Percentiles rank a stretch among this genome's conserved stretches.
Conservation (phyloP, 2,888 invertebrate genomes). For the Amphipoea oculea region DNA sequence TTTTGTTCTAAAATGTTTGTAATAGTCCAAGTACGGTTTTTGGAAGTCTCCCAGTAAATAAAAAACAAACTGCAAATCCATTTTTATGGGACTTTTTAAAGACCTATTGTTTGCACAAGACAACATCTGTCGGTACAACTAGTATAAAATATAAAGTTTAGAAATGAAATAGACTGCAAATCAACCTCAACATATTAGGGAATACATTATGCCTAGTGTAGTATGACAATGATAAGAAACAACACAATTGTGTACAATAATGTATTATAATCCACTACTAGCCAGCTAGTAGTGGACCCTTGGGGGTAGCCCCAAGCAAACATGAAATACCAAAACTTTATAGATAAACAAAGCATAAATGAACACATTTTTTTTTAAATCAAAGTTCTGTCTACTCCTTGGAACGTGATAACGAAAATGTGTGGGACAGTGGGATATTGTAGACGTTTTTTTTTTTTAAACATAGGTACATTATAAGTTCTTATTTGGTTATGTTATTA, state of each 20-base stretch:
- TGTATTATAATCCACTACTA: not conserved
- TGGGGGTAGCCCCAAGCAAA: not conserved
- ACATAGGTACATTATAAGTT: too few species aligned
- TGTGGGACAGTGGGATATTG: not conserved
- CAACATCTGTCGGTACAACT: not conserved
- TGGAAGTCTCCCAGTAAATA: too few species aligned
- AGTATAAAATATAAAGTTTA: not conserved
- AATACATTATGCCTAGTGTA: not conserved
- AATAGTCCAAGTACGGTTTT: not conserved
- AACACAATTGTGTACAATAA: not conserved
- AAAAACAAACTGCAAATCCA: not conserved
- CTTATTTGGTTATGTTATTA: too few species aligned
- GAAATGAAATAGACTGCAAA: not conserved
- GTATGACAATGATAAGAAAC: not conserved
- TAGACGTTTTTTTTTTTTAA: not conserved
- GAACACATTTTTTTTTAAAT: not conserved
- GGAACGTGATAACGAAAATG: constrained; percentile 11
- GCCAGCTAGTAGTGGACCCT: too few species aligned
- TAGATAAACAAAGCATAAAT: constrained; percentile 4
- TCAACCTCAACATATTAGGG: not conserved
- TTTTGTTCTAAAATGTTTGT: too few species aligned
- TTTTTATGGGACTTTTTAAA: not conserved
- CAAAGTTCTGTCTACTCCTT: not conserved
- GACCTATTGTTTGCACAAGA: not conserved
- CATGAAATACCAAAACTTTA: too few species aligned